Base-by-base conservation (phyloP, 2,113 vertebrate species). In the Campylomormyrus tamandua region DNA sequence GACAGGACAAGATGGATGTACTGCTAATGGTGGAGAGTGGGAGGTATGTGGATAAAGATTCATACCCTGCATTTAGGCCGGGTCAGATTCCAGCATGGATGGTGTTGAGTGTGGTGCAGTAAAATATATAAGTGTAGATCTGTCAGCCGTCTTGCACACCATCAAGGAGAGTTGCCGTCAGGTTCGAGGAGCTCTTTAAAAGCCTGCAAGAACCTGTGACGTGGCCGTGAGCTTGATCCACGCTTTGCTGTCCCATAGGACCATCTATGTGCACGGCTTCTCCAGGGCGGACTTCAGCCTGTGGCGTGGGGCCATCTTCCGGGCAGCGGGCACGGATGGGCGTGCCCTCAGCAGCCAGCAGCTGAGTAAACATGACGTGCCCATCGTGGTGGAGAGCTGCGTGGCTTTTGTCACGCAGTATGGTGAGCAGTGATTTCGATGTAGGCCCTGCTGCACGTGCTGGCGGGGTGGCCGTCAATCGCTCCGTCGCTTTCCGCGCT, bases 401-500 rank as follows among this genome's bases (percentile, higher is more conserved):
- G 96, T 99, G 91, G 97, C 98, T 52, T 99, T 99, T 94, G 97
- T 99, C 96, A 99, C 98, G 17, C 98, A 99, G 94, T 98, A 99
- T 90, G 98, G 98, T 99, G 94, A 96, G 97, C 13, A 11, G 21
- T 8, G 4, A 35, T 21, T 15, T 42, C 1, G 8, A 31, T 17
- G 17, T 88, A 21, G 7, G 58, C 17, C n/a, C 49, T 8, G 27
- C 86, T 58, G 15, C 19, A 42, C 8, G 8, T 3, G 58, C 58
- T 10, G n/a, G 58, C n/a, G 27, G 3, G n/a, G 10, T 27, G 62
- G 10, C 27, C 3, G 27, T 15, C 17, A 48, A n/a, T 48, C 17
- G 6, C 31, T 2, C 74, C 6, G 2, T 39, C 35, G 3, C 35
- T 17, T 77, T 39, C 74, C 39, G 15, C 3, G 5, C 74, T 8